Evolutionary conservation across 2,888 invertebrate species (phyloP).

Genomic region (Corythucha ciliata): DNA sequence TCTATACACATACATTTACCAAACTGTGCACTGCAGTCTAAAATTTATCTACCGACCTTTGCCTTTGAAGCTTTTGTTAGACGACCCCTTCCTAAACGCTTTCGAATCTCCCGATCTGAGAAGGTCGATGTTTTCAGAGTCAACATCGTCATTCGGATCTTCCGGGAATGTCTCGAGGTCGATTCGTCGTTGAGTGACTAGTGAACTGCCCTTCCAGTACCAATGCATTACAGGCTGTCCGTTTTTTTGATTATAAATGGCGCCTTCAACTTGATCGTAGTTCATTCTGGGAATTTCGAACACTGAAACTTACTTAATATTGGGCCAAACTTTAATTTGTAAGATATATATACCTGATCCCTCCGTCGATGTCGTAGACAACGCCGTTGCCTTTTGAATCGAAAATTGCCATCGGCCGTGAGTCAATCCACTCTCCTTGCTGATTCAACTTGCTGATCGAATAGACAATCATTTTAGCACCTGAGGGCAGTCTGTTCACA

Average conservation of each 20-base stretch:
- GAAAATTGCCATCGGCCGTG: constrained; percentile 25
- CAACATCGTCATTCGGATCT: constrained; percentile 20
- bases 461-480: constrained; percentile 14
- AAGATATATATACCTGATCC: too few relatives aligned
- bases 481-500: too few relatives aligned
- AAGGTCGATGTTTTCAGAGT: constrained; percentile 1
- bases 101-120: not conserved
- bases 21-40: too few relatives aligned
- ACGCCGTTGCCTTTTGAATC: constrained; percentile 28
- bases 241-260: constrained; percentile 15
- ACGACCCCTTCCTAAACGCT: too few relatives aligned
- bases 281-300: constrained; percentile 17
- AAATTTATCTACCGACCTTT: too few relatives aligned
- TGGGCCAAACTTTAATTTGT: too few relatives aligned
- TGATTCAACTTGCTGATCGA: constrained; percentile 19
- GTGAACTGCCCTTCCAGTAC: constrained; percentile 22
- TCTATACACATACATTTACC: too few relatives aligned
- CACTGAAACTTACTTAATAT: not conserved
- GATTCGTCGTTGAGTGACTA: constrained; percentile 15
- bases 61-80: not conserved
- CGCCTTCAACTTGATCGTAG: constrained; percentile 27
- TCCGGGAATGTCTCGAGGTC: constrained; percentile 16
- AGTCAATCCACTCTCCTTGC: constrained; percentile 7
- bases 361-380: constrained; percentile 24
- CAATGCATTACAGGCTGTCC: constrained; percentile 19